Percentiles rank a stretch among this genome's conserved stretches.
phyloP scores from a whole-genome alignment of 1,140 invertebrate species.

The Spodoptera frugiperda region DNA sequence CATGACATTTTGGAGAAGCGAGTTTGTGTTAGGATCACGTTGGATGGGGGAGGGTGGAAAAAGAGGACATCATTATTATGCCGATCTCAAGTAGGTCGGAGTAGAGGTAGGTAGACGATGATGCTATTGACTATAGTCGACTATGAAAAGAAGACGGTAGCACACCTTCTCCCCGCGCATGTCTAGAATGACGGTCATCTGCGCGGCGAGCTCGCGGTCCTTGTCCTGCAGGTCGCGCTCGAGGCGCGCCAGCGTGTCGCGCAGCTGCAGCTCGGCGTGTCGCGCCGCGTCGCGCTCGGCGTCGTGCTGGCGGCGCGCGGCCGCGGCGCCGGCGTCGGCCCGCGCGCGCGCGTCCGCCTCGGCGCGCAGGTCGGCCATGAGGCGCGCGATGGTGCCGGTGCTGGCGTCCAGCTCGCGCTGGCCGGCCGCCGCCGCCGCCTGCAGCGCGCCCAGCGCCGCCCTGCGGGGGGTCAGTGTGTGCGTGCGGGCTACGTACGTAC shows the following conservation, averaged over 20 bases:
- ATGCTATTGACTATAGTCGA: no score
- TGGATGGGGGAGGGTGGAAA: no score
- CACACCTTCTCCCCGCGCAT: slow-evolving; percentile 70
- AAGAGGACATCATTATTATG: no score
- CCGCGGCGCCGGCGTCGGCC: slow-evolving; percentile 50
- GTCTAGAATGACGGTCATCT: slow-evolving; percentile 69
- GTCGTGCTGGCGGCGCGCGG: slow-evolving; percentile 16
- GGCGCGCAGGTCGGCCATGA: slow-evolving; percentile 67
- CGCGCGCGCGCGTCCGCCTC: slow-evolving; percentile 57
- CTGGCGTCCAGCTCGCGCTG: slow-evolving; percentile 64
- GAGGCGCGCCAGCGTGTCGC: neutral
- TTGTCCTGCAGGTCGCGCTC: slow-evolving; percentile 58
- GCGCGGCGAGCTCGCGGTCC: slow-evolving; percentile 64
- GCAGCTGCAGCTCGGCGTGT: neutral
- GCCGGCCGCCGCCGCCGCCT: neutral
- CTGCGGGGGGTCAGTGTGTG: neutral
- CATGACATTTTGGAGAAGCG: no score
- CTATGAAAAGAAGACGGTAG: no score
- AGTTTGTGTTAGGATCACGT: no score
- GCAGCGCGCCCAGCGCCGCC: neutral
- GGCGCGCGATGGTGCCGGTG: slow-evolving; percentile 57
- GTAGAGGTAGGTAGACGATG: no score
- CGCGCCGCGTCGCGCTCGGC: slow-evolving; percentile 12
- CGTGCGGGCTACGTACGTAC: neutral
- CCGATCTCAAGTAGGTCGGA: no score